Evolutionary conservation across 37 sponge, comb jelly and placozoan genomes (phyloP).

Genomic region (Tethya wilhelma): DNA sequence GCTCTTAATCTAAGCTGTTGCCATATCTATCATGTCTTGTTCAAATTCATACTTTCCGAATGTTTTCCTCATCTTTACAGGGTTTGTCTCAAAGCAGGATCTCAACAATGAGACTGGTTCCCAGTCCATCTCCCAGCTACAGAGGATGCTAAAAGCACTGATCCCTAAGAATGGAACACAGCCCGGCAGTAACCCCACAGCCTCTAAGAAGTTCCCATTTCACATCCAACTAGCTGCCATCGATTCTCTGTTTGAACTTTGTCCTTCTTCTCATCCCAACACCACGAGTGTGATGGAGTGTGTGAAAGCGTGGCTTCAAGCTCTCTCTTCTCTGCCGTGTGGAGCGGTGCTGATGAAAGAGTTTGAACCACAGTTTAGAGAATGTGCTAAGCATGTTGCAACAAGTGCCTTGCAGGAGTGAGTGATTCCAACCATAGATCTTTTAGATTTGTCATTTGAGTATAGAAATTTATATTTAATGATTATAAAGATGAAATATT

Average conservation of each 20-base stretch:
- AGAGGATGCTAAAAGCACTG: constrained; percentile 48
- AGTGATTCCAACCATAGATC: too few relatives aligned
- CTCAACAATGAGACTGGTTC: constrained; percentile 25
- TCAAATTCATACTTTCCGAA: background rate
- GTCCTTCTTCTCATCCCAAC: constrained; percentile 17
- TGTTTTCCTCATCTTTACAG: constrained; percentile 8
- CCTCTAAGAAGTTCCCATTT: constrained; percentile 19
- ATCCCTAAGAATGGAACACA: too few relatives aligned
- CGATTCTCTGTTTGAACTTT: constrained; percentile 65
- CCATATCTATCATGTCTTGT: background rate
- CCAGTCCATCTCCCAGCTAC: constrained; percentile 52
- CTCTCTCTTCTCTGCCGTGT: background rate
- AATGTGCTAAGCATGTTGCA: too few relatives aligned
- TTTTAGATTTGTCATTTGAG: too few relatives aligned
- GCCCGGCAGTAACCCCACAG: too few relatives aligned
- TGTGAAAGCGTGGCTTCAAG: constrained; percentile 28
- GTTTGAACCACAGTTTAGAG: constrained; percentile 4
- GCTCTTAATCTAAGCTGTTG: too few relatives aligned
- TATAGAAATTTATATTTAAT: too few relatives aligned
- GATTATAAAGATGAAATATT: too few relatives aligned
- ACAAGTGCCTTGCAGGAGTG: too few relatives aligned
- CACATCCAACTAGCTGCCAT: constrained; percentile 55
- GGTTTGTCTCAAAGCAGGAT: constrained; percentile 35
- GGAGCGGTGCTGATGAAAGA: constrained; percentile 4
- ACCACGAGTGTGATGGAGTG: constrained; percentile 4